Conservation (phyloP, 2,113 vertebrate species). For the Gobiocypris rarus region DNA sequence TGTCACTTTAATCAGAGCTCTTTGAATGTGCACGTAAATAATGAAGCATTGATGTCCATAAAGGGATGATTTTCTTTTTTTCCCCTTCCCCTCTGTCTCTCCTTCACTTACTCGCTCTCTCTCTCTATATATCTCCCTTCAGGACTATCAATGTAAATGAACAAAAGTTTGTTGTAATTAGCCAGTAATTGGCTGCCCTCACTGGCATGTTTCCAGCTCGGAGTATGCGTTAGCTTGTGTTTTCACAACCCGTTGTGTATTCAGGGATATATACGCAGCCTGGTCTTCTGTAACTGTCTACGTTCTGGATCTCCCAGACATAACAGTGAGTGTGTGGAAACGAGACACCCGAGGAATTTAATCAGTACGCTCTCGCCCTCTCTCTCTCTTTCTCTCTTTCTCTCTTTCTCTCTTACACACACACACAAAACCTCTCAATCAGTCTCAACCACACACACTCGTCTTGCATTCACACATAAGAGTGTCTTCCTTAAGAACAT, state of each 20-base stretch:
- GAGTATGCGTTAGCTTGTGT: constrained; percentile 25
- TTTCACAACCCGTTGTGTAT: constrained; percentile 41
- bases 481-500: constrained; percentile 20
- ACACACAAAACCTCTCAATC: not conserved
- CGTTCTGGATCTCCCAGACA: constrained; percentile 11
- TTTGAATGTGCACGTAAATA: constrained; percentile 69
- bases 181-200: constrained; percentile 32
- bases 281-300: constrained; percentile 5
- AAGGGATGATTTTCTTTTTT: constrained; percentile 43
- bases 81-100: not conserved
- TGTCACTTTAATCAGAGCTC: constrained; percentile 74
- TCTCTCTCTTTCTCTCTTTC: not conserved
- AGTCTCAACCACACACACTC: constrained; percentile 12
- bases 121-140: not conserved
- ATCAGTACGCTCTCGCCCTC: not conserved
- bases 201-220: constrained; percentile 39
- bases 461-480: constrained; percentile 7
- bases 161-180: constrained; percentile 49
- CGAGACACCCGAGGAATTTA: constrained; percentile 14
- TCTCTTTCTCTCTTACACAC: not conserved
- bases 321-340: constrained; percentile 23
- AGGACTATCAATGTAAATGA: constrained; percentile 44
- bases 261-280: not conserved
- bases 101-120: constrained; percentile 30
- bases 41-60: constrained; percentile 70